These are phyloP conservation scores for Tachina lurida DNA, from an alignment of 2,888 invertebrate species.

Conservation along the genomic window DNA sequence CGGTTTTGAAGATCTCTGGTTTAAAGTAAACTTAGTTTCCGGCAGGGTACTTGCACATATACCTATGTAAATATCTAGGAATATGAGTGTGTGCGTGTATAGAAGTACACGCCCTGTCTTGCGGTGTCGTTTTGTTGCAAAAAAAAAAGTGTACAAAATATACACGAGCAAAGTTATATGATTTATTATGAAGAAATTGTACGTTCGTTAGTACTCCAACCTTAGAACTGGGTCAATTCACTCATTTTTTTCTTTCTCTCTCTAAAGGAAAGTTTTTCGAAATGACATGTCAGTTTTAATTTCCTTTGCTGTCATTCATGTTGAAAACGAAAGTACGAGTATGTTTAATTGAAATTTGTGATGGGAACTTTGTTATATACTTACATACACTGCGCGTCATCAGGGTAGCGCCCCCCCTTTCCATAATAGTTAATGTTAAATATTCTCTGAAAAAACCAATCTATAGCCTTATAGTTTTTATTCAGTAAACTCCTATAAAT, in stretches of 20 bases:
- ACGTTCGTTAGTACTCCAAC: slow-evolving; percentile 7
- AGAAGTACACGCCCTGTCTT: neutral
- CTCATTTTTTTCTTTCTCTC: neutral
- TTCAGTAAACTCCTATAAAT: too few species aligned
- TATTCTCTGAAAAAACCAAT: too few species aligned
- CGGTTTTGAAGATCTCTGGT: too few species aligned
- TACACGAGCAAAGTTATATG: slow-evolving; percentile 9
- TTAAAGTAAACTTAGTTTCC: too few species aligned
- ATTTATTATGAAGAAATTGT: slow-evolving; percentile 48
- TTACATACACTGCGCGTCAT: too few species aligned
- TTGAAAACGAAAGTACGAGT: slow-evolving; percentile 1
- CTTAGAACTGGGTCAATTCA: slow-evolving; percentile 42
- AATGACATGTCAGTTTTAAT: slow-evolving; percentile 20
- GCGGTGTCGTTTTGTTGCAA: slow-evolving; percentile 34
- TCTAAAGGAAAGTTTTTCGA: neutral
- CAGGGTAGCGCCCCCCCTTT: too few species aligned
- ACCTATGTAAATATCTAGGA: too few species aligned
- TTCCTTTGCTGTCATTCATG: slow-evolving; percentile 6
- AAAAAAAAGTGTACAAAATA: neutral
- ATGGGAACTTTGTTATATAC: neutral
- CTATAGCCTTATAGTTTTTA: too few species aligned
- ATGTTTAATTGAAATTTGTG: neutral
- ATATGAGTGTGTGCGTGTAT: too few species aligned
- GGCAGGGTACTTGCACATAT: too few species aligned
- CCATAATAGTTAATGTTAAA: too few species aligned